Base-by-base conservation (phyloP, 2,888 invertebrate species). In the Cepaea hortensis region DNA sequence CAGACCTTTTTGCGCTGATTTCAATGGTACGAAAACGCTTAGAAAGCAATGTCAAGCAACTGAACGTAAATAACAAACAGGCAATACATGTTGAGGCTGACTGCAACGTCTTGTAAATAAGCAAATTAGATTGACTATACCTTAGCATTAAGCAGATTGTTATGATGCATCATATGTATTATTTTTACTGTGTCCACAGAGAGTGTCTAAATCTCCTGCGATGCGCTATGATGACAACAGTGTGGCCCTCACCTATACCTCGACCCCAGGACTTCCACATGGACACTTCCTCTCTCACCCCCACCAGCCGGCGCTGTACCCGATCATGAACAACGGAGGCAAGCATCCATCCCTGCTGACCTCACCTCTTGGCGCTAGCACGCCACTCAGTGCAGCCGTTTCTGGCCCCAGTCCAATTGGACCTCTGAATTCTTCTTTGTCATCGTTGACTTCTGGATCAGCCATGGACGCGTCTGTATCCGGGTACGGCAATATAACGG, bases 141-240 rank as follows among this genome's bases (percentile, higher is more conserved):
- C 1, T 35, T 35, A 35, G 35, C 35, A 35, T 35, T 35, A 35
- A 35, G 35, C 35, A 35, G 35, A 35, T 35, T 35, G 35, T 35
- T 35, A 35, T 35, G 35, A 75, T 75, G 73, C 23, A 7, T n/a
- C 7, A 46, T 35, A 48, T 13, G 18, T 55, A 4, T 76, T 76
- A 48, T 48, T 76, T 76, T 11, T 15, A 55, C 18, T 23, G 6
- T 62, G 13, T 35, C 35, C 61, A 9, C 81, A 81, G 81, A 81
- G 9, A 70, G 68, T 81, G n/a, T 72, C 55, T 20, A 65, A 50
- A 79, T 23, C 73, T 46, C 23, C 65, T 65, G 84, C 84, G 81
- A 84, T 84, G 84, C 84, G 84, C 87, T 87, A 84, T 87, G 84
- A 85, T 68, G 80, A 35, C 72, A 76, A 68, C 81, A 85, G 81